phyloP scores from a whole-genome alignment of 53 echinoderm and acorn worm genomes.

The Astropecten irregularis region DNA sequence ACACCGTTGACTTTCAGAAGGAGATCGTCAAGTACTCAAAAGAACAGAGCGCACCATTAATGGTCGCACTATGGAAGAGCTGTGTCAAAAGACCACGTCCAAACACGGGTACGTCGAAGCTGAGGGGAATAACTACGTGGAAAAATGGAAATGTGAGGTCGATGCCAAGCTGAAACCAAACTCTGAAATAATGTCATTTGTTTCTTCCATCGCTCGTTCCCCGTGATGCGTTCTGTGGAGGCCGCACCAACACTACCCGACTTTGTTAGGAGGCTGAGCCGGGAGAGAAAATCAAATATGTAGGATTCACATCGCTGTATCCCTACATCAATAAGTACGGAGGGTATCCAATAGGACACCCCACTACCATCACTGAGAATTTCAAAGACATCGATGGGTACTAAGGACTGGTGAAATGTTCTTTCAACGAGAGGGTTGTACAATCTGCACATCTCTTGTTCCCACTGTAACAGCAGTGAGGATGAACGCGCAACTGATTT shows the following conservation, averaged over 20 bases:
- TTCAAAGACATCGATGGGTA: conserved; percentile 24
- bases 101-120: background rate
- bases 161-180: background rate
- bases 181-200: background rate
- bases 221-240: conserved; percentile 52
- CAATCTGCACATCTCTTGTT: conserved; percentile 62
- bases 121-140: background rate
- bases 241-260: conserved; percentile 52
- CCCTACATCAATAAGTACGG: conserved; percentile 72
- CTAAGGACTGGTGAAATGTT: conserved; percentile 66
- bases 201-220: conserved; percentile 49
- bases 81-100: conserved; percentile 29
- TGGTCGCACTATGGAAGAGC: conserved; percentile 16
- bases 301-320: conserved; percentile 66
- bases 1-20: conserved; percentile 9
- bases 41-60: conserved; percentile 8
- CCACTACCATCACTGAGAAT: conserved; percentile 54
- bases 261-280: conserved; percentile 29
- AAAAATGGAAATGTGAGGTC: conserved; percentile 68
- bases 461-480: conserved; percentile 58
- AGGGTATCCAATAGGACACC: conserved; percentile 64
- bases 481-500: conserved; percentile 55
- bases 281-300: conserved; percentile 61
- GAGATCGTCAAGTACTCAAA: conserved; percentile 39
- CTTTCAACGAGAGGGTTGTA: conserved; percentile 59